Percentiles rank a stretch among this genome's conserved stretches.
Evolutionary conservation across 2,888 invertebrate species (phyloP).

Genomic region (Junonia oenone): DNA sequence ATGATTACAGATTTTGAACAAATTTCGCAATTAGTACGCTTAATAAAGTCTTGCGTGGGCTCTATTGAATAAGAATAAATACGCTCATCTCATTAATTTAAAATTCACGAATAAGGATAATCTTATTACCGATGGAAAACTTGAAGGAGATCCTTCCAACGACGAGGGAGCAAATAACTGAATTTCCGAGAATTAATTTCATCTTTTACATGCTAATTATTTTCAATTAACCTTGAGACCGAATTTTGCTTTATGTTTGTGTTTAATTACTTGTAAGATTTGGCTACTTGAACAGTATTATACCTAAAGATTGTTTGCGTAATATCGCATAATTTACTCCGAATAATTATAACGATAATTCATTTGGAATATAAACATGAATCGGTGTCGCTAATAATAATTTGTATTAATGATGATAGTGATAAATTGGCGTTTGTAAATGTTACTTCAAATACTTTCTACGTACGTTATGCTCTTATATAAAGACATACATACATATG

Average conservation of each 20-base stretch:
- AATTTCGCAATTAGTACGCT: not conserved
- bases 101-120: not conserved
- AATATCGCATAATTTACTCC: not conserved
- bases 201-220: conserved; percentile 16
- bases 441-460: no score
- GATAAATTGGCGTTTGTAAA: no score
- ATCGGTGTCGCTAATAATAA: not conserved
- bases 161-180: conserved; percentile 2
- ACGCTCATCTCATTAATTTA: not conserved
- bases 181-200: conserved; percentile 13
- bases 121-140: conserved; percentile 7
- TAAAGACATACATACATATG: no score
- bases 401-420: no score
- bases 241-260: not conserved
- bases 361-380: not conserved
- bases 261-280: not conserved
- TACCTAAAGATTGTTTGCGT: not conserved
- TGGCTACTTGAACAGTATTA: not conserved
- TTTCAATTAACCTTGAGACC: conserved; percentile 7
- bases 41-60: not conserved
- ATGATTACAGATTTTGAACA: not conserved
- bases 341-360: not conserved
- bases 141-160: not conserved
- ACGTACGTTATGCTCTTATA: no score
- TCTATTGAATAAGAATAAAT: not conserved